Base-by-base conservation (phyloP, 2,113 vertebrate genomes). In the Protomyctophum bolini region DNA sequence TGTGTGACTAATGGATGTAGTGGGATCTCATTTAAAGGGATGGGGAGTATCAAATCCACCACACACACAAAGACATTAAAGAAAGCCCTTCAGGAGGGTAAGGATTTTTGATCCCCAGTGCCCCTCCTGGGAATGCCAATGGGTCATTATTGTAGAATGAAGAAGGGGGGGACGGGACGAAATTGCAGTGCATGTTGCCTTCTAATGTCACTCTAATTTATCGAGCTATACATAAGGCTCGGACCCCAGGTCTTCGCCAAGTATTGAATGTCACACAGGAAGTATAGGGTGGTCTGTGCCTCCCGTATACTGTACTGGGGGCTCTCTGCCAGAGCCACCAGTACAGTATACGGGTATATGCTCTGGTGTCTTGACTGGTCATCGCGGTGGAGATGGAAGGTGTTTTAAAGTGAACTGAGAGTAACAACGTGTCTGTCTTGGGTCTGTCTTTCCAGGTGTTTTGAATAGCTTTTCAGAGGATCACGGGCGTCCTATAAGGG, bases 1-100 rank as follows among this genome's bases (percentile, higher is more conserved):
- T 66, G 66, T 89, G 79, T 75, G 75, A 68, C 81, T 83, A 87
- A 84, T 84, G 77, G 87, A 79, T 79, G 79, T 75, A 77, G 75
- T 63, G 68, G 72, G 70, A 76, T 83, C 87, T 84, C 52, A 82
- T 83, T 83, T 86, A 80, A 85, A 81, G 33, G 81, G 67, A 62
- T 49, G 67, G 54, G 73, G 83, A 72, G 77, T 85, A 87, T 84
- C 79, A 66, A 77, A 76, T 82, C 81, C 79, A 66, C 33, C 61
- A 6, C 48, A 28, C 52, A 60, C 69, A 83, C 82, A 85, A 79
- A 83, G 84, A 83, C 73, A 77, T 84, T 79, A 85, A 85, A 82
- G 84, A 71, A 69, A 66, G 50, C 76, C 73, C 71, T 68, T 7
- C 1, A 70, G 79, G 77, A 84, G 70, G 66, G 73, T 64, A 8